Base-by-base conservation (phyloP, 92 coral and sea anemone species). In the Zoanthus solanderi region DNA sequence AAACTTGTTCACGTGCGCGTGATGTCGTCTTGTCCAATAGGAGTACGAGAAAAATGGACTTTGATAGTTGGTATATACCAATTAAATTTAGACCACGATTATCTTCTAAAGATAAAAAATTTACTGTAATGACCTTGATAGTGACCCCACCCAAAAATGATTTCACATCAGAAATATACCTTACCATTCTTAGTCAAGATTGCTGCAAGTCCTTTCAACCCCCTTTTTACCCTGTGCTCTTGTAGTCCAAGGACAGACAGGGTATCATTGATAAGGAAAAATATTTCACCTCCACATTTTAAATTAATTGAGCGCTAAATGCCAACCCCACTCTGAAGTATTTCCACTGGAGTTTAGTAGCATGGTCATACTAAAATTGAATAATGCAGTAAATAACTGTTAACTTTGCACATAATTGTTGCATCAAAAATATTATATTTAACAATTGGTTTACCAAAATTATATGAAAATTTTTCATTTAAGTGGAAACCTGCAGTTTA, bases 251-350 rank as follows among this genome's bases (percentile, higher is more conserved):
- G 78, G 13, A 46, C 50, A 34, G 57, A 74, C 12, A 74, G 52
- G 53, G 78, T 58, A 34, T 42, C 78, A 12, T 74, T 34, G 17
- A 74, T 74, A n/a, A 5, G 78, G 32, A 74, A 74, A 11, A 34
- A 74, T 0, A 46, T 16, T 74, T 74, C 78, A n/a, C 78, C 78
- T 28, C 69, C 69, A 63, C 32, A 71, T 71, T 34, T 44, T 34
- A 52, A 71, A 34, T n/a, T 32, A 71, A 44, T 31, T 71, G 46
- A 71, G 76, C 16, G 76, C 46, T 44, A 34, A 71, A 71, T 52
- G 76, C 76, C 76, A 71, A 71, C 76, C 76, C 76, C 76, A 71
- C 47, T 71, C 76, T 9, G 76, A 34, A 30, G 76, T 71, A 31
- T 71, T 71, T 32, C 76, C 76, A 71, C 76, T 32, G 76, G 76